Evolutionary conservation across 2,888 invertebrate species (phyloP), one percentile per base, ranked within the genome.

Genomic region (Mythimna lalbum): DNA sequence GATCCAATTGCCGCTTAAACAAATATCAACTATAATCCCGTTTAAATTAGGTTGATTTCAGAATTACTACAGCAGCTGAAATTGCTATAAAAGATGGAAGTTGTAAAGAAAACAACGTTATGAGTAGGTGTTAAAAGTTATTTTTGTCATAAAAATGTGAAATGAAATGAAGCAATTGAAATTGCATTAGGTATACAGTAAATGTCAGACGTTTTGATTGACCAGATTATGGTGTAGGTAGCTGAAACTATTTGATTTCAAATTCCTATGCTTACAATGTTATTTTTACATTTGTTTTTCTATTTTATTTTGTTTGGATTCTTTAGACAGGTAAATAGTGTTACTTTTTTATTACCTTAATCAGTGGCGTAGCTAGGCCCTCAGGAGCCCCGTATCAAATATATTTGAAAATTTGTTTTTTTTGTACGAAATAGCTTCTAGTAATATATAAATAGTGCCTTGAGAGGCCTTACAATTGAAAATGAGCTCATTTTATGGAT

Each of bases 221-320:
- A 10, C 33, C 23, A 52, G 31, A 64, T 52, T 55, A 66, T 43
- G 39, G 63, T 39, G n/a, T 49, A 43, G 43, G 49, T 63, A 56
- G 10, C 47, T 53, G 61, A 53, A 52, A 49, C 39, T 21, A 65
- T 69, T 78, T 52, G 12, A 47, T 36, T 55, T 47, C 17, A 50
- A 36, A 64, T 43, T 60, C 17, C n/a, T 4, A 27, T 3, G 14
- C 7, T 0, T 49, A 64, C 43, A 17, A 78, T 78, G 78, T 17
- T 39, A 65, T 52, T 12, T 12, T 21, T 27, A 53, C 27, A 50
- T 47, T 52, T 76, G 9, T 63, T 81, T 49, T 76, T 68, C 12
- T 71, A 27, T 71, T 19, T 76, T 14, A 39, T 72, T 63, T 56
- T 81, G 60, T 52, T 81, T 52, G 47, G 19, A 23, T 71, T 68